Evolutionary conservation across 2,888 invertebrate species (phyloP).

Genomic region (Apodemia mormo): DNA sequence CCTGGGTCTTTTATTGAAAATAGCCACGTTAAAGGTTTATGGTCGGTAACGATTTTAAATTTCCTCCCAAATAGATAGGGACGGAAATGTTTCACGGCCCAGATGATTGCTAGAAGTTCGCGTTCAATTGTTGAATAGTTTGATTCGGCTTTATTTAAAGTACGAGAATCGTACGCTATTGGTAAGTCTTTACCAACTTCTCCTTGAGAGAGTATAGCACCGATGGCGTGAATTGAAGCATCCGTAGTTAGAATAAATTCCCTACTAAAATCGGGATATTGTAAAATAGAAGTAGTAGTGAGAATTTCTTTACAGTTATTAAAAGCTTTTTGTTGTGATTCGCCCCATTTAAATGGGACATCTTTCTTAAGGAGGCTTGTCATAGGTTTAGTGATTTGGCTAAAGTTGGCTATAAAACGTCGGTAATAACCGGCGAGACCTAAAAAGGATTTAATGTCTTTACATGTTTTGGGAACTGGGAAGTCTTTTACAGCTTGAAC

Average conservation of each 20-base stretch:
- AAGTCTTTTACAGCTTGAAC: slow-evolving; percentile 40
- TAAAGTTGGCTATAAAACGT: slow-evolving; percentile 42
- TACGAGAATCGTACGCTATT: slow-evolving; percentile 34
- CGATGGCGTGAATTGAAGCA: slow-evolving; percentile 36
- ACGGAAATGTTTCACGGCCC: slow-evolving; percentile 38
- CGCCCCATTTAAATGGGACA: slow-evolving; percentile 34
- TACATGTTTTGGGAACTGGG: slow-evolving; percentile 43
- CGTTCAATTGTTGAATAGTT: slow-evolving; percentile 40
- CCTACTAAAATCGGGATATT: slow-evolving; percentile 39
- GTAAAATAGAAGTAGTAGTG: slow-evolving; percentile 37
- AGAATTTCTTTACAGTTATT: slow-evolving; percentile 39
- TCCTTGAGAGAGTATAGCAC: slow-evolving; percentile 28
- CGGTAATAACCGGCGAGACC: slow-evolving; percentile 47
- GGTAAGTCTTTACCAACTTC: slow-evolving; percentile 28
- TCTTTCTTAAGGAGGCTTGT: slow-evolving; percentile 42
- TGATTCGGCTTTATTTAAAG: slow-evolving; percentile 40
- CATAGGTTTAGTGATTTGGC: slow-evolving; percentile 44
- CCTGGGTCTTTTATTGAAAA: slow-evolving; percentile 40
- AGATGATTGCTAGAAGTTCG: slow-evolving; percentile 39
- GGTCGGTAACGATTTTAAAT: slow-evolving; percentile 39
- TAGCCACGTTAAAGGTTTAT: slow-evolving; percentile 40
- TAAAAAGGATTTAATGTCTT: slow-evolving; percentile 47
- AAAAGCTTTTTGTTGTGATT: slow-evolving; percentile 38
- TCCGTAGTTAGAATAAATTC: slow-evolving; percentile 44
- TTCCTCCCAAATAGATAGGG: slow-evolving; percentile 38